These are phyloP conservation scores for Podilymbus podiceps DNA, from an alignment of 2,113 vertebrate species.

Conservation along the genomic window DNA sequence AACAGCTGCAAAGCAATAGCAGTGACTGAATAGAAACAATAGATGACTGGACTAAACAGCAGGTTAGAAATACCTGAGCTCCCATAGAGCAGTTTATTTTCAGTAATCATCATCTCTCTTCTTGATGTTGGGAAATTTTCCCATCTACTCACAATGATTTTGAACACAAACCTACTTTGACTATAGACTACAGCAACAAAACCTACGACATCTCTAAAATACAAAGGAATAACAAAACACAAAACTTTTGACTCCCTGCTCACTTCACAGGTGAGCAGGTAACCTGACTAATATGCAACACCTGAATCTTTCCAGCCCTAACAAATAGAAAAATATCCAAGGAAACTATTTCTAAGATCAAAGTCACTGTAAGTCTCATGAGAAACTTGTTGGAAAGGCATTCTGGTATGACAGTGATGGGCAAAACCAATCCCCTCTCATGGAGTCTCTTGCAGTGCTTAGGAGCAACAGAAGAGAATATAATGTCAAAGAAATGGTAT, in stretches of 20 bases:
- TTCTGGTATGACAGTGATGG: background rate
- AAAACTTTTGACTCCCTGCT: background rate
- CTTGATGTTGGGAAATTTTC: background rate
- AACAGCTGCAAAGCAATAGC: background rate
- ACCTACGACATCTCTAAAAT: background rate
- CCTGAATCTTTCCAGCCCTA: background rate
- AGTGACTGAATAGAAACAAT: background rate
- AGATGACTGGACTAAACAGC: background rate
- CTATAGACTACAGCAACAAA: background rate
- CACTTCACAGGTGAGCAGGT: background rate
- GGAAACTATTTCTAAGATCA: background rate
- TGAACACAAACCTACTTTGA: background rate
- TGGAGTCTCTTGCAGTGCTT: background rate
- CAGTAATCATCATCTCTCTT: background rate
- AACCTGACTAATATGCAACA: background rate
- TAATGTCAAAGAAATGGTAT: background rate
- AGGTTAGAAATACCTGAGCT: constrained; percentile 1
- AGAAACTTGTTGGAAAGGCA: background rate
- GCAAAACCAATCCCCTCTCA: background rate
- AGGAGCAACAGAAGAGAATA: background rate
- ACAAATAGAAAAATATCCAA: background rate
- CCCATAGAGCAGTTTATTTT: background rate
- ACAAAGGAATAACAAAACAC: background rate
- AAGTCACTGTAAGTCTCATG: background rate
- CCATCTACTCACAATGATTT: background rate